phyloP scores from a whole-genome alignment of 2,113 vertebrate species.

The Anoura caudifer region DNA sequence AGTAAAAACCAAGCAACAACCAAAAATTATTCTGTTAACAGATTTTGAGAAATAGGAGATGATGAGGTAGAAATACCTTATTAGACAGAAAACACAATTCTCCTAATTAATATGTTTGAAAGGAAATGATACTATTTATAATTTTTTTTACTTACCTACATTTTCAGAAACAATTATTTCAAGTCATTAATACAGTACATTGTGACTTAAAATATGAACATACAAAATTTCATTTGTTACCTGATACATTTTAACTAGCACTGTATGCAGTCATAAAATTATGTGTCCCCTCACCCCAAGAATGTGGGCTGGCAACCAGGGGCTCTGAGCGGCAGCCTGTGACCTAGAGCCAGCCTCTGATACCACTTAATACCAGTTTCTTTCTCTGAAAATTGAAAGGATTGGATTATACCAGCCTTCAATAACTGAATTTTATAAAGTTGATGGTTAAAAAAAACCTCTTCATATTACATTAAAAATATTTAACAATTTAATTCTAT shows the following conservation, averaged over 20 bases:
- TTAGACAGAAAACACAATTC: neutral
- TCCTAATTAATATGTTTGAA: neutral
- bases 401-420: conserved; percentile 4
- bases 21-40: neutral
- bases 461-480: neutral
- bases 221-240: neutral
- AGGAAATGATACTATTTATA: neutral
- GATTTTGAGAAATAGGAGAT: neutral
- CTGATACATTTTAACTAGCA: neutral
- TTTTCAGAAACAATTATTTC: conserved; percentile 3
- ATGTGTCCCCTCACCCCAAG: neutral
- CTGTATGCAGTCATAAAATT: neutral
- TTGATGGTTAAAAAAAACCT: neutral
- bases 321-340: neutral
- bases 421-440: neutral
- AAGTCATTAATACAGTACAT: neutral
- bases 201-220: conserved; percentile 7
- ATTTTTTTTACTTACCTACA: neutral
- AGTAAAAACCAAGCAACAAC: neutral
- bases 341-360: neutral
- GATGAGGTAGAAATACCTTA: neutral
- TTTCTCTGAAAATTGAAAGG: neutral
- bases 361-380: neutral
- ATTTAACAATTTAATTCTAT: conserved; percentile 25
- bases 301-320: neutral